These are phyloP conservation scores for Chrysotoxum bicinctum DNA, from an alignment of 2,888 invertebrate genomes.

Conservation along the genomic window DNA sequence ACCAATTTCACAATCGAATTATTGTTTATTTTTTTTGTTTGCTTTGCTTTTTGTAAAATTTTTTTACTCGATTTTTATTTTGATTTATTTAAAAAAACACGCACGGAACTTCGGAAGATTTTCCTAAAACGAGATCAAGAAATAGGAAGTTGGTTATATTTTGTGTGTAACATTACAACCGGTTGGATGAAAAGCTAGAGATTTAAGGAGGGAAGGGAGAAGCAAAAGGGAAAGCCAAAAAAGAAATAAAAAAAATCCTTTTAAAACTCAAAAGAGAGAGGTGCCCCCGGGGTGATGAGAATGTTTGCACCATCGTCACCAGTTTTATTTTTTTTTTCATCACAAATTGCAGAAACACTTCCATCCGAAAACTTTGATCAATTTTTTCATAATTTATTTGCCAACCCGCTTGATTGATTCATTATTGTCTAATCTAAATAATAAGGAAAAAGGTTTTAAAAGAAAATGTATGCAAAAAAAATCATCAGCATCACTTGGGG, in stretches of 20 bases:
- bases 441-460: neutral
- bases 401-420: constrained; percentile 2
- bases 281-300: neutral
- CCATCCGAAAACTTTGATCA: neutral
- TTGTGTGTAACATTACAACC: constrained; percentile 48
- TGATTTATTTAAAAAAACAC: constrained; percentile 31
- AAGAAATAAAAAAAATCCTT: constrained; percentile 27
- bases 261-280: neutral
- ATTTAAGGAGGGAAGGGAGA: neutral
- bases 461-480: neutral
- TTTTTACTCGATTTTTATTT: constrained; percentile 22
- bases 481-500: constrained; percentile 41
- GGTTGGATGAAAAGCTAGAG: constrained; percentile 46
- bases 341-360: neutral
- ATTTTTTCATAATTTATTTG: neutral
- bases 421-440: constrained; percentile 12
- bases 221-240: neutral
- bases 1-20: constrained; percentile 60
- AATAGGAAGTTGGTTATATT: constrained; percentile 25
- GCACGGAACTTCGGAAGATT: constrained; percentile 42
- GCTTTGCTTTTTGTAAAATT: neutral
- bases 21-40: constrained; percentile 10
- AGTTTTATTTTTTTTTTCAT: neutral
- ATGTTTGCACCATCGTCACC: constrained; percentile 37
- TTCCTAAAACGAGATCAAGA: constrained; percentile 54